Base-by-base conservation (phyloP, 2,113 vertebrate species). In the Mustela nigripes region DNA sequence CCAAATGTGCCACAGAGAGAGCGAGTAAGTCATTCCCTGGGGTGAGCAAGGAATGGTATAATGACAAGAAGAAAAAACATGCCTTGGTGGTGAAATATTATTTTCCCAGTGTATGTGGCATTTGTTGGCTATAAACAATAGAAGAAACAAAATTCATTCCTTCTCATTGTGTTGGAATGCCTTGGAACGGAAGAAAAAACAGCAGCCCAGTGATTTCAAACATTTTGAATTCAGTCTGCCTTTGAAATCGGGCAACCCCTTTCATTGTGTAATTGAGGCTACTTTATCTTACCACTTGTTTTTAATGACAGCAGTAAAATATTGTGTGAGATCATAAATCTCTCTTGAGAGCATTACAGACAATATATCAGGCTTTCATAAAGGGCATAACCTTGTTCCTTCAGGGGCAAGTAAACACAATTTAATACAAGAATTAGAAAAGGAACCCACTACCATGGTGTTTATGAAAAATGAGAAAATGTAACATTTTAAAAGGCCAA, bases 271-370 rank as follows among this genome's bases (percentile, higher is more conserved):
- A 89, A 95, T 95, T 95, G 91, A 89, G 96, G 97, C 39, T 42
- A 89, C 56, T 97, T 85, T 93, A 86, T 97, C 60, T 96, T 45
- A 94, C 33, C 42, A 91, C 76, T 97, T 91, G 26, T 76, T 97
- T 97, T 97, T 97, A 98, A 95, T 96, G 86, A 93, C 79, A 97
- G 53, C 39, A 58, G 73, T 89, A 91, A 97, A 97, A 97, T 91
- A 89, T 48, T 88, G 62, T 67, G 45, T 84, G 90, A 95, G 56
- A 80, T 85, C 26, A 60, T 93, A 89, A 95, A 86, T 96, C 60
- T 98, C 96, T 95, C 86, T 96, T 69, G 39, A 89, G 71, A 48
- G 45, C 45, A 9, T 94, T 94, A 86, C 48, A 28, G 85, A 92
- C 67, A 74, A 93, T 88, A 58, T 18, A 69, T 95, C 58, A 93